Evolutionary conservation across 92 coral and sea anemone species (phyloP), one percentile per base, ranked within the genome.

Genomic region (Scolanthus callimorphus): DNA sequence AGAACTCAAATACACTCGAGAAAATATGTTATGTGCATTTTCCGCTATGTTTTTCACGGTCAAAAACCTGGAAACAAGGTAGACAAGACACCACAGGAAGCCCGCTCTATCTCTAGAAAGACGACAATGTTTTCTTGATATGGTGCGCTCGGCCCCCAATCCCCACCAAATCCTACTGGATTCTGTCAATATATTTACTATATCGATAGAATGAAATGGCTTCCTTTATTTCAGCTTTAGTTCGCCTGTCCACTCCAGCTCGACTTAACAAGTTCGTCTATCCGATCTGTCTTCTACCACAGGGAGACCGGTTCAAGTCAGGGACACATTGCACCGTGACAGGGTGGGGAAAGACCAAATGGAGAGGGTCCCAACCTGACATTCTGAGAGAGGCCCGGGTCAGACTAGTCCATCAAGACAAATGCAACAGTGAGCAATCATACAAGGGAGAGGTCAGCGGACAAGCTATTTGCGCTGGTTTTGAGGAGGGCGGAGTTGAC

Each of bases 401-500:
- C 4, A 77, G 74, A 23, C 64, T 86, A 24, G 95, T 86, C 15
- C 64, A 69, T 17, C 67, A 67, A 56, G 84, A 84, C 26, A 69
- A 63, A n/a, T 86, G 95, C 65, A 86, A 86, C 58, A 38, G 54
- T 20, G 64, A 56, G 3, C 41, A 63, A 43, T 81, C 95, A 6
- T 82, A 71, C 57, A 67, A 75, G 21, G 95, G 89, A 21, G 57
- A 62, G 41, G 62, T 87, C 63, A 68, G 63, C 34, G 57, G 65
- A 17, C 67, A 90, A 17, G 85, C 95, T 2, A 76, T 87, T 11
- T 87, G 95, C 52, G 95, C 95, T 13, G 95, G 95, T 28, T 87
- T 87, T 41, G 95, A 87, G 56, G 54, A 78, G 57, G 95, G 95
- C 11, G 95, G 95, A 20, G 95, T 87, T 39, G 95, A 87, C 72